These are phyloP conservation scores for Anisognathus igniventris DNA, from an alignment of 2,797 vertebrate species.

Conservation along the genomic window DNA sequence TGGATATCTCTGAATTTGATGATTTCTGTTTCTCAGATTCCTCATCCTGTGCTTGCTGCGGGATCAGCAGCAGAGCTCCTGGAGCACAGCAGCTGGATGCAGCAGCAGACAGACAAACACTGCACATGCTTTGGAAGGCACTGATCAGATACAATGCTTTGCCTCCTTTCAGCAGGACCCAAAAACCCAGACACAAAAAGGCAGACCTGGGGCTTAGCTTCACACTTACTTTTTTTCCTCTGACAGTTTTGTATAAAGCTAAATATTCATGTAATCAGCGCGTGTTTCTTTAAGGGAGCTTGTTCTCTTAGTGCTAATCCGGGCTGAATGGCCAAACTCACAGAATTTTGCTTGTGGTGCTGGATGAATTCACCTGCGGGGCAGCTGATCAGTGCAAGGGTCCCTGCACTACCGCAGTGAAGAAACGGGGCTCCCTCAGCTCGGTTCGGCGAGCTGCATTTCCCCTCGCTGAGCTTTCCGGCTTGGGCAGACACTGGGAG, in stretches of 20 bases:
- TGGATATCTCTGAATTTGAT: not conserved
- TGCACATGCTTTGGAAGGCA: not conserved
- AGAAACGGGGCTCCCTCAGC: not conserved
- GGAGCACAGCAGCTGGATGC: not conserved
- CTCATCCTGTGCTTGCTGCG: not conserved
- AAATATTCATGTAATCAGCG: not conserved
- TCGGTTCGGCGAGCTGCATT: accelerated
- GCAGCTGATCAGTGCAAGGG: not conserved
- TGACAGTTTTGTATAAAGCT: not conserved
- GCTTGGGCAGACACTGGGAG: not conserved
- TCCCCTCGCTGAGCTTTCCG: not conserved
- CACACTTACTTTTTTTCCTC: not conserved
- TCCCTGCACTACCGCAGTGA: not conserved
- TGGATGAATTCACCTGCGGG: not conserved
- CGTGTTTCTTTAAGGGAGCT: not conserved
- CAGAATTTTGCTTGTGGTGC: not conserved
- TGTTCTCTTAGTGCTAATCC: not conserved
- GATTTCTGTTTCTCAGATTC: not conserved
- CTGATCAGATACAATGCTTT: not conserved
- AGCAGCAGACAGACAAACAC: not conserved
- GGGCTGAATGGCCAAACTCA: not conserved
- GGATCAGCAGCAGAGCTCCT: not conserved
- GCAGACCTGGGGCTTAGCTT: not conserved
- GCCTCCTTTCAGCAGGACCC: not conserved
- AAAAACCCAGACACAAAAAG: not conserved